Base-by-base conservation (phyloP, 2,888 invertebrate genomes). In the Euzophera pinguis region DNA sequence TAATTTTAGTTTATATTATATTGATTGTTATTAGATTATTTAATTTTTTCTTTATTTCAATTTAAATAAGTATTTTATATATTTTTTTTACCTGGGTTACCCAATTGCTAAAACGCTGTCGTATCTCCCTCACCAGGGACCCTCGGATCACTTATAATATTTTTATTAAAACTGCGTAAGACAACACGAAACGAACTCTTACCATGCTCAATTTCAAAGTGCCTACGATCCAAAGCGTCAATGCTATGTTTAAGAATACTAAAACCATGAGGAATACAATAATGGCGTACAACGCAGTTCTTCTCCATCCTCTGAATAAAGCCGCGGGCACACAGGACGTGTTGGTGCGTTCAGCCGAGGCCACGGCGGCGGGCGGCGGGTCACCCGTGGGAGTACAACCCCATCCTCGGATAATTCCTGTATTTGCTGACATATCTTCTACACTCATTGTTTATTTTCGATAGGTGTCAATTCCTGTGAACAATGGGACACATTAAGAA, bases 191-290 rank as follows among this genome's bases (percentile, higher is more conserved):
- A n/a, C n/a, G n/a, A n/a, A n/a, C n/a, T n/a, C n/a, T 95, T 91
- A 99, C 99, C 91, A 95, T 93, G 59, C 95, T 97, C 75, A 99
- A 95, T 84, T 97, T 95, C 92, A 99, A 94, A 63, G 98, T 97
- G 80, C 96, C 95, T 64, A 99, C 93, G 59, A 99, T 96, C 98
- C 99, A 99, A 49, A 98, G 91, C 0, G 98, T 98, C 53, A 99
- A 92, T n/a, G 97, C 96, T 70, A 99, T 92, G 87, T 99, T 99
- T 65, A 98, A 92, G 74, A 97, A 94, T 68, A 99, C 96, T 78
- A 98, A 92, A 57, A 97, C 87, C 83, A 97, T 94, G 59, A 99
- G 92, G 41, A 96, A 92, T 58, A 97, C 86, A 55, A 99, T 93
- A 67, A 98, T 93, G 16, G 94, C 92, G 83, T 98, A 99, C 34